Percentiles rank a stretch among this genome's conserved stretches.
These are phyloP conservation scores for Hemiprocne comata DNA, from an alignment of 2,113 vertebrate species.

Conservation along the genomic window DNA sequence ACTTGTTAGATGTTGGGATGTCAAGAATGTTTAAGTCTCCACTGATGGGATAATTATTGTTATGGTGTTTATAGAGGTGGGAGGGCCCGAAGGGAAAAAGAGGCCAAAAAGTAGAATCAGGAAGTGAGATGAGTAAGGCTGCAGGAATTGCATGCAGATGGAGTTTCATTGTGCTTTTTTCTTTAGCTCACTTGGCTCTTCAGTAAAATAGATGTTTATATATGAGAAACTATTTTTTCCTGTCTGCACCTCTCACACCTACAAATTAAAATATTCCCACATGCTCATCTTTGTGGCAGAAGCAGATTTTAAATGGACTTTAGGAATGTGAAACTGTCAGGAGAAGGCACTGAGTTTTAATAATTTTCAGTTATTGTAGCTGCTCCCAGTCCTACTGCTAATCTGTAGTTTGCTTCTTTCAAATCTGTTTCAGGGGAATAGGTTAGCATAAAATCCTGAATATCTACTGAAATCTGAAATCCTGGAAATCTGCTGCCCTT, in stretches of 20 bases:
- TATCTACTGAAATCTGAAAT: neutral
- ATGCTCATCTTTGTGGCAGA: neutral
- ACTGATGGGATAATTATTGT: slow-evolving; percentile 46
- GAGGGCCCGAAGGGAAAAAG: slow-evolving; percentile 56
- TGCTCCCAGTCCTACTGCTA: neutral
- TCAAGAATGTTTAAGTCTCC: slow-evolving; percentile 55
- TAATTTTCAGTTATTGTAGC: neutral
- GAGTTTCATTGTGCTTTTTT: slow-evolving; percentile 6
- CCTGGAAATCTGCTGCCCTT: neutral
- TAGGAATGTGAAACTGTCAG: neutral
- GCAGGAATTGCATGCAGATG: slow-evolving; percentile 13
- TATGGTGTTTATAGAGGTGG: slow-evolving; percentile 52
- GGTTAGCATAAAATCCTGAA: neutral
- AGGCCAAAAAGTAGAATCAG: slow-evolving; percentile 52
- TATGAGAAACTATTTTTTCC: neutral
- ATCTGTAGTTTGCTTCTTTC: neutral
- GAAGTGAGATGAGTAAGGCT: slow-evolving; percentile 58
- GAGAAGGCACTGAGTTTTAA: neutral
- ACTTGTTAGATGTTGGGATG: slow-evolving; percentile 43
- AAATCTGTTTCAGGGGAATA: neutral
- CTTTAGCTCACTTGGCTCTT: slow-evolving; percentile 20
- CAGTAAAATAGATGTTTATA: slow-evolving; percentile 22
- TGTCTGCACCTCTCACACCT: neutral
- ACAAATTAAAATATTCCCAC: neutral
- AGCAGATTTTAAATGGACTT: neutral